Percentiles rank a stretch among this genome's conserved stretches.
Conservation (phyloP, 2,888 invertebrate genomes). For the Stenurella melanura region DNA sequence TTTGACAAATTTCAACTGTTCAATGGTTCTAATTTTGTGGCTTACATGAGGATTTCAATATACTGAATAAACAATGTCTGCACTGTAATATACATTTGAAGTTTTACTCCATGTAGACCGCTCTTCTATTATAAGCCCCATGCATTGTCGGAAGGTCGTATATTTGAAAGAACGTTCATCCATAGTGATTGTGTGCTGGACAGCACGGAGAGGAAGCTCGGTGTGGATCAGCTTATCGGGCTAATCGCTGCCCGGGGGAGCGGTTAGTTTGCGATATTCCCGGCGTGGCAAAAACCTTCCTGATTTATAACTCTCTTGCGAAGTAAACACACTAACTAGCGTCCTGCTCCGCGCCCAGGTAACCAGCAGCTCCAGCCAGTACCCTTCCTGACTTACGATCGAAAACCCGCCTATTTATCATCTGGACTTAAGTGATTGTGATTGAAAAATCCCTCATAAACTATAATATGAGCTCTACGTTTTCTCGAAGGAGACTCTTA, state of each 20-base stretch:
- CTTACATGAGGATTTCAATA: neutral
- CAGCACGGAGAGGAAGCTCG: slow-evolving; percentile 46
- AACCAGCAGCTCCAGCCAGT: slow-evolving; percentile 46
- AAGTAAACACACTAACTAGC: slow-evolving; percentile 66
- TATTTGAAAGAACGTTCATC: slow-evolving; percentile 55
- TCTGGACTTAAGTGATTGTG: slow-evolving; percentile 61
- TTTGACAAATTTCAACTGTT: no score
- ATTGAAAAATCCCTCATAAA: slow-evolving; percentile 63
- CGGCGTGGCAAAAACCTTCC: slow-evolving; percentile 63
- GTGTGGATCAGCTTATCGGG: slow-evolving; percentile 66
- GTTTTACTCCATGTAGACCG: slow-evolving; percentile 4
- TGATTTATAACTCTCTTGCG: slow-evolving; percentile 66
- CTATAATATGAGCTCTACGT: slow-evolving; percentile 51
- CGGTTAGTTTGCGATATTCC: slow-evolving; percentile 67
- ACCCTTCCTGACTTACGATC: slow-evolving; percentile 58
- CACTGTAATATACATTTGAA: neutral
- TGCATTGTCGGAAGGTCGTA: slow-evolving; percentile 46
- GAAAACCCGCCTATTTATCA: slow-evolving; percentile 59
- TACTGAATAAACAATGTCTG: neutral
- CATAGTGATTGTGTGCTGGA: slow-evolving; percentile 51
- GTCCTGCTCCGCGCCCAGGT: slow-evolving; percentile 54
- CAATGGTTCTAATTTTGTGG: neutral
- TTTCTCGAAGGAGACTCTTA: slow-evolving; percentile 42
- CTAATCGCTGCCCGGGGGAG: slow-evolving; percentile 68
- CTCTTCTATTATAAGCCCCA: slow-evolving; percentile 38